Conservation (phyloP, 2,888 invertebrate species). For the Gonocerus acuteangulatus region DNA sequence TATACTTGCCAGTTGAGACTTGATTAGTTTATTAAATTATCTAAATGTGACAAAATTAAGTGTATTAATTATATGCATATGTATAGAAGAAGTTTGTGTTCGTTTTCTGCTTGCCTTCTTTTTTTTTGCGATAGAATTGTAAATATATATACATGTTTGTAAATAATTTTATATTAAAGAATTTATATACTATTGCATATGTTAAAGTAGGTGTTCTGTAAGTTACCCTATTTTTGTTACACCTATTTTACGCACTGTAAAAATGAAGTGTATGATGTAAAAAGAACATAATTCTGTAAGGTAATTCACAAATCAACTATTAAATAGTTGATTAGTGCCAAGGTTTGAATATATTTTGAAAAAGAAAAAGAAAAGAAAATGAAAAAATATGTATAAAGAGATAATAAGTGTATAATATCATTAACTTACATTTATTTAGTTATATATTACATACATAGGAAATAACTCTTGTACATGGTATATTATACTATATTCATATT, state of each 20-base stretch:
- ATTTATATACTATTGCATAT: conserved; percentile 12
- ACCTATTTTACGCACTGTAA: conserved; percentile 12
- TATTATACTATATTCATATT: too few relatives aligned
- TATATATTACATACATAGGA: too few relatives aligned
- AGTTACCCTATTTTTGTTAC: conserved; percentile 18
- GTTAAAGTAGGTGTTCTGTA: conserved; percentile 11
- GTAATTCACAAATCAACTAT: not conserved
- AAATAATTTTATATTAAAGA: conserved; percentile 14
- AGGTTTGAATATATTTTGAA: conserved; percentile 8
- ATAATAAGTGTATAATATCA: too few relatives aligned
- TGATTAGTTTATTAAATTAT: too few relatives aligned
- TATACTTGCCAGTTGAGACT: too few relatives aligned
- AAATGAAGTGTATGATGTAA: not conserved
- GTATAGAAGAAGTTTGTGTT: conserved; percentile 2
- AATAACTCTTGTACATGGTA: too few relatives aligned
- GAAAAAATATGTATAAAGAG: not conserved
- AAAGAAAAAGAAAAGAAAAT: conserved; percentile 8
- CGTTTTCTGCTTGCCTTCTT: not conserved
- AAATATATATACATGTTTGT: conserved; percentile 5
- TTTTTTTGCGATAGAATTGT: not conserved
- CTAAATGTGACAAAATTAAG: too few relatives aligned
- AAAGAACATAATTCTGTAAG: conserved; percentile 4
- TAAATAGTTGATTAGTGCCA: conserved; percentile 19
- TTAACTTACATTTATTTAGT: too few relatives aligned
- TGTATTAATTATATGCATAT: conserved; percentile 1